Evolutionary conservation across 2,113 vertebrate genomes (phyloP).

Genomic region (Apodemus sylvaticus): DNA sequence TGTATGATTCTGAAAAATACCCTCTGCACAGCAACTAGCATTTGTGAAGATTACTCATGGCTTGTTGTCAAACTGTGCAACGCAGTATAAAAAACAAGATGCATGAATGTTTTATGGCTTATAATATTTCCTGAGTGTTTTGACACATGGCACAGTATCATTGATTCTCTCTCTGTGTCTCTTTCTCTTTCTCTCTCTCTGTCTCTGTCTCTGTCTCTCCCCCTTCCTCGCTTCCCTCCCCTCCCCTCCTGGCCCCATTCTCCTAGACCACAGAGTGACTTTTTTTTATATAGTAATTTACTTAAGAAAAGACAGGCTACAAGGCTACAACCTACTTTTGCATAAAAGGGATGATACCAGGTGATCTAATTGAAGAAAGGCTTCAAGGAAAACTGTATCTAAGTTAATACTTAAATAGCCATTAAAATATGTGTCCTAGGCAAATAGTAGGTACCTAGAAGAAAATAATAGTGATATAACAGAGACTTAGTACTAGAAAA

Average conservation of each 20-base stretch:
- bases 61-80: not conserved
- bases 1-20: not conserved
- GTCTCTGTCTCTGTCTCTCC: not conserved
- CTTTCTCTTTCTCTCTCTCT: not conserved
- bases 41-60: not conserved
- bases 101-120: not conserved
- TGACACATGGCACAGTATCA: not conserved
- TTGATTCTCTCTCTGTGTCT: not conserved
- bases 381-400: not conserved
- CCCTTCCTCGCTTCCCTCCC: not conserved
- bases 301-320: not conserved
- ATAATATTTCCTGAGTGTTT: not conserved
- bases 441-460: not conserved
- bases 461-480: not conserved
- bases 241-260: too few species aligned
- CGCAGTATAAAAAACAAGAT: not conserved
- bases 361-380: not conserved
- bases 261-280: not conserved
- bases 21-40: not conserved
- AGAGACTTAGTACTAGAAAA: not conserved
- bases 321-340: not conserved
- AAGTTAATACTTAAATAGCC: not conserved
- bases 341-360: rapidly evolving
- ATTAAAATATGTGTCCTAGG: not conserved
- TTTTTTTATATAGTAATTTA: not conserved